These are phyloP conservation scores for Yoshiicerus persimilis DNA, from an alignment of 1,140 invertebrate genomes.

Conservation along the genomic window DNA sequence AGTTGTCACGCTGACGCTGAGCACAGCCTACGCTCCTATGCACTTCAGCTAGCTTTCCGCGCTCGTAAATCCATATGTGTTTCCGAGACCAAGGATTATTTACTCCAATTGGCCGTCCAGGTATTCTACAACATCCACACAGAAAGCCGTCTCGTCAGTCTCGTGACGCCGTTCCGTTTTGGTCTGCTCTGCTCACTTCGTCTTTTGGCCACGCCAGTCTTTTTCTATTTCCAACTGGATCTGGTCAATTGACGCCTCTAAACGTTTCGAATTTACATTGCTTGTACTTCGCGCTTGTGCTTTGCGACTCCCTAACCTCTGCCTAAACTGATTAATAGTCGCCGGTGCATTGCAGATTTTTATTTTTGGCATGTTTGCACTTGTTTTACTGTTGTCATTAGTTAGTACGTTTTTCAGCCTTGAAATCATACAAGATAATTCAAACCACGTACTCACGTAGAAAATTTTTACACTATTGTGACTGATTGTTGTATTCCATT, in stretches of 20 bases:
- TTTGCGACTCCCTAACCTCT: background rate
- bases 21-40: slow-evolving; percentile 24
- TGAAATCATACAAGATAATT: background rate
- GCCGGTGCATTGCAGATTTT: background rate
- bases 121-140: slow-evolving; percentile 33
- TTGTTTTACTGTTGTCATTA: background rate
- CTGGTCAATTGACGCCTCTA: background rate
- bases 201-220: background rate
- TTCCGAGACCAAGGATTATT: slow-evolving; percentile 34
- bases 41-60: slow-evolving; percentile 48
- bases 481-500: background rate
- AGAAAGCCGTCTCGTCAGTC: slow-evolving; percentile 37
- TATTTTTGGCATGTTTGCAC: background rate
- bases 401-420: background rate
- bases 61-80: slow-evolving; percentile 48
- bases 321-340: background rate
- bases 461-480: background rate
- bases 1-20: slow-evolving; percentile 13
- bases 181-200: background rate
- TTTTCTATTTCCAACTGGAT: background rate
- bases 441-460: background rate
- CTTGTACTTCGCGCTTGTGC: background rate
- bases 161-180: slow-evolving; percentile 22
- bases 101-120: slow-evolving; percentile 22
- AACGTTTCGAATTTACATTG: background rate